Conservation (phyloP, 1,140 invertebrate genomes). For the Rhyacophila brunnea region DNA sequence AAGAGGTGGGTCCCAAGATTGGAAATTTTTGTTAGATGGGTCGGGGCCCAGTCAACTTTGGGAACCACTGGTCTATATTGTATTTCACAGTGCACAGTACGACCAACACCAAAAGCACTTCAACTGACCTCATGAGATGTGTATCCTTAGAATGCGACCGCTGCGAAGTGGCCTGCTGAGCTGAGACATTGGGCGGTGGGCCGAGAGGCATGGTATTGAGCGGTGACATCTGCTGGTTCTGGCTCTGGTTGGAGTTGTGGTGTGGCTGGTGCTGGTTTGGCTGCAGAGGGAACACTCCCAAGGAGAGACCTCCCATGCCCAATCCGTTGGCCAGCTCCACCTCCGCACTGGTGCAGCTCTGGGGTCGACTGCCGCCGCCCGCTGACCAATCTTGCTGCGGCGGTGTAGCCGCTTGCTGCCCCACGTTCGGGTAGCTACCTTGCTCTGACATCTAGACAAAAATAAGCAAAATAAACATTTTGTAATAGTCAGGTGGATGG, state of each 20-base stretch:
- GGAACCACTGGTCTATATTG: too few relatives aligned
- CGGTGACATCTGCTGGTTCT: too few relatives aligned
- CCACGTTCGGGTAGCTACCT: conserved; percentile 43
- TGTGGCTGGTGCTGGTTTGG: too few relatives aligned
- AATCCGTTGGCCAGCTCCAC: conserved; percentile 45
- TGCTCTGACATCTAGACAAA: conserved; percentile 38
- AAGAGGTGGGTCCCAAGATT: too few relatives aligned
- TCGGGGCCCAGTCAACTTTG: too few relatives aligned
- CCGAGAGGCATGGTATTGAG: background rate
- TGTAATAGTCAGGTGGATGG: too few relatives aligned
- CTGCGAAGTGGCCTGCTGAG: conserved; percentile 6
- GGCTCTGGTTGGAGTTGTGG: too few relatives aligned
- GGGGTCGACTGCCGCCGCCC: conserved; percentile 56
- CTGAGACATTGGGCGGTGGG: background rate
- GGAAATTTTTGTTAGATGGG: too few relatives aligned
- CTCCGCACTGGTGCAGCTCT: conserved; percentile 70
- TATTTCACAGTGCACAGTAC: too few relatives aligned
- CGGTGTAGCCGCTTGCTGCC: conserved; percentile 37
- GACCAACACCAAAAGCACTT: too few relatives aligned
- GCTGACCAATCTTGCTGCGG: conserved; percentile 41
- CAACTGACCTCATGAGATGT: conserved; percentile 12
- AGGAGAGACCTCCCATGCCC: background rate
- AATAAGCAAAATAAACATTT: too few relatives aligned
- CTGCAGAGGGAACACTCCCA: too few relatives aligned
- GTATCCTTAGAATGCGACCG: conserved; percentile 9